These are phyloP conservation scores for Temnothorax nylanderi DNA, from an alignment of 1,140 invertebrate species.

Conservation along the genomic window DNA sequence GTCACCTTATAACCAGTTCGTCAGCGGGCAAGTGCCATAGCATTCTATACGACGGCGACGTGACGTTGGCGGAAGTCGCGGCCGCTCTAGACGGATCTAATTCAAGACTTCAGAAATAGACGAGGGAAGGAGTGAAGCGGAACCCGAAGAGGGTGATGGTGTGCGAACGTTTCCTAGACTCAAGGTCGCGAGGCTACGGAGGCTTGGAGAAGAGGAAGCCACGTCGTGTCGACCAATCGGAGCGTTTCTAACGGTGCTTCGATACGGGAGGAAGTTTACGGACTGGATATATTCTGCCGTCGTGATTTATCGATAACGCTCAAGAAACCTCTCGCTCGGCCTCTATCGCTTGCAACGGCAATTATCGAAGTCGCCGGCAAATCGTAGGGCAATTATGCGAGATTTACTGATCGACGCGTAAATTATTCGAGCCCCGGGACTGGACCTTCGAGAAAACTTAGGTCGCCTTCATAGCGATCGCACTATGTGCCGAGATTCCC, in stretches of 20 bases:
- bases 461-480: not conserved
- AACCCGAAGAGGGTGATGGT: constrained; percentile 14
- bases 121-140: constrained; percentile 15
- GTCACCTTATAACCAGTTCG: constrained; percentile 16
- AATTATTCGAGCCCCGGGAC: not conserved
- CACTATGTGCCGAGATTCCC: not conserved
- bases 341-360: constrained; percentile 21
- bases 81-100: constrained; percentile 35
- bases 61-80: constrained; percentile 27
- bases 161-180: constrained; percentile 49
- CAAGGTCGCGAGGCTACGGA: constrained; percentile 52
- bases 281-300: constrained; percentile 22
- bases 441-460: not conserved
- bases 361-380: constrained; percentile 52
- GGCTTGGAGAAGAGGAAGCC: not conserved
- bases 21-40: constrained; percentile 2
- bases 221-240: constrained; percentile 15
- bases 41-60: constrained; percentile 3
- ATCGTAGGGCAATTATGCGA: constrained; percentile 46
- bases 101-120: constrained; percentile 53
- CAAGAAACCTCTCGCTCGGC: not conserved
- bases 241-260: constrained; percentile 36
- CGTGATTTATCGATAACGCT: constrained; percentile 61
- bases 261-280: constrained; percentile 11
- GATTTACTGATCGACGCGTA: constrained; percentile 1